phyloP scores from a whole-genome alignment of 2,113 vertebrate species.

The Leptocoma aspasia region DNA sequence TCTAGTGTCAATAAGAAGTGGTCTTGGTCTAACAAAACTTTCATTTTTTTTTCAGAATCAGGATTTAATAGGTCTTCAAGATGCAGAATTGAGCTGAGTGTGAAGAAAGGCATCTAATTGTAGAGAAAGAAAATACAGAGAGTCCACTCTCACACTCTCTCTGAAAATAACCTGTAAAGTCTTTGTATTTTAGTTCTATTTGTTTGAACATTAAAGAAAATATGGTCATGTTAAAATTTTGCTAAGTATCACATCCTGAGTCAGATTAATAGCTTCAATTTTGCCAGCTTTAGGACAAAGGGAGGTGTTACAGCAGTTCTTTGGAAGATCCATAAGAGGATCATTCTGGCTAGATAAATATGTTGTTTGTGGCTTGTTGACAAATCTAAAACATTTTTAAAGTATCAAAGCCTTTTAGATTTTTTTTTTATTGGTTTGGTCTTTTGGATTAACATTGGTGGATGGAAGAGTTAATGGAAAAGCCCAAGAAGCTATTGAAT shows the following conservation, averaged over 20 bases:
- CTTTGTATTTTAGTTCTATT: not conserved
- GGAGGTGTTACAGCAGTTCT: not conserved
- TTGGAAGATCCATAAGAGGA: not conserved
- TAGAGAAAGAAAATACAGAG: not conserved
- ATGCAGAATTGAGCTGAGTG: not conserved
- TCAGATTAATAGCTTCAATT: slow-evolving; percentile 56
- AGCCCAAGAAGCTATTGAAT: not conserved
- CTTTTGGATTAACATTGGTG: not conserved
- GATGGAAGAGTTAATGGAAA: not conserved
- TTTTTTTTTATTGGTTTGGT: not conserved
- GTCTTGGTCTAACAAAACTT: not conserved
- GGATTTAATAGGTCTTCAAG: not conserved
- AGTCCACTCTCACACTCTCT: not conserved
- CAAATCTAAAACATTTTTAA: not conserved
- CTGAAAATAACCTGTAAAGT: not conserved
- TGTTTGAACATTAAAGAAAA: not conserved
- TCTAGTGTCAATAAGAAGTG: not conserved
- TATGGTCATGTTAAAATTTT: slow-evolving; percentile 18
- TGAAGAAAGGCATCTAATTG: not conserved
- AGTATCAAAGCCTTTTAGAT: not conserved
- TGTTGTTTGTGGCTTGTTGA: not conserved
- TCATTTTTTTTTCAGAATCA: not conserved
- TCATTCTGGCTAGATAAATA: not conserved
- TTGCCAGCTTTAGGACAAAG: slow-evolving; percentile 31
- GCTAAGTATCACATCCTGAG: not conserved